Conservation (phyloP, 2,888 invertebrate species). For the Pachymerium ferrugineum region DNA sequence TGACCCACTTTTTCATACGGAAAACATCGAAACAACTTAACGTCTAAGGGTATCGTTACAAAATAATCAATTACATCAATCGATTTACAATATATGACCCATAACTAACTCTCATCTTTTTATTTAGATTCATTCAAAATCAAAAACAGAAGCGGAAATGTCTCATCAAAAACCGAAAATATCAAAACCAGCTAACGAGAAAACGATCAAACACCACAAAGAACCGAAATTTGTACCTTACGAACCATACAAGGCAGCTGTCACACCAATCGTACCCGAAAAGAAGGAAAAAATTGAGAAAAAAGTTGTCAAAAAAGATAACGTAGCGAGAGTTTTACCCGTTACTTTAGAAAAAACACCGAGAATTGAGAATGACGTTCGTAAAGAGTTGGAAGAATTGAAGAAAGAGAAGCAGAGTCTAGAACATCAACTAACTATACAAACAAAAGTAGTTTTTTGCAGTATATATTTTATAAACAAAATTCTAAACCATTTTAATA, state of each 20-base stretch:
- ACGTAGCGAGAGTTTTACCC: background rate
- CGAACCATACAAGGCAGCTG: slow-evolving; percentile 80
- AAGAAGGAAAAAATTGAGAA: too few species aligned
- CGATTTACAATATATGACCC: too few species aligned
- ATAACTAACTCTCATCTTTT: too few species aligned
- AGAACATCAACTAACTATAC: slow-evolving; percentile 82
- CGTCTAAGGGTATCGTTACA: too few species aligned
- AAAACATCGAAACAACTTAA: too few species aligned
- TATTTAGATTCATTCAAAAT: too few species aligned
- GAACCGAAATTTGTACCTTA: slow-evolving; percentile 81
- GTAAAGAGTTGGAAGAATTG: slow-evolving; percentile 59
- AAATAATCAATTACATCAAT: too few species aligned
- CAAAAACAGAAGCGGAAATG: too few species aligned
- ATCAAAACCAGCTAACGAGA: too few species aligned
- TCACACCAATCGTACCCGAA: slow-evolving; percentile 66
- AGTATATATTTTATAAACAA: slow-evolving; percentile 31
- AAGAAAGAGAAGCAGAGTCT: slow-evolving; percentile 64
- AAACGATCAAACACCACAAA: slow-evolving; percentile 42
- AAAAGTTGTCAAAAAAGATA: background rate
- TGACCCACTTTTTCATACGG: too few species aligned
- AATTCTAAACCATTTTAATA: slow-evolving; percentile 43
- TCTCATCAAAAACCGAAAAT: too few species aligned
- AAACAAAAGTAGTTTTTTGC: slow-evolving; percentile 60
- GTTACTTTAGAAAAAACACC: background rate
- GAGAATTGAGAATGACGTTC: slow-evolving; percentile 45